Base-by-base conservation (phyloP, 2,113 vertebrate species). In the Poicephalus gulielmi region DNA sequence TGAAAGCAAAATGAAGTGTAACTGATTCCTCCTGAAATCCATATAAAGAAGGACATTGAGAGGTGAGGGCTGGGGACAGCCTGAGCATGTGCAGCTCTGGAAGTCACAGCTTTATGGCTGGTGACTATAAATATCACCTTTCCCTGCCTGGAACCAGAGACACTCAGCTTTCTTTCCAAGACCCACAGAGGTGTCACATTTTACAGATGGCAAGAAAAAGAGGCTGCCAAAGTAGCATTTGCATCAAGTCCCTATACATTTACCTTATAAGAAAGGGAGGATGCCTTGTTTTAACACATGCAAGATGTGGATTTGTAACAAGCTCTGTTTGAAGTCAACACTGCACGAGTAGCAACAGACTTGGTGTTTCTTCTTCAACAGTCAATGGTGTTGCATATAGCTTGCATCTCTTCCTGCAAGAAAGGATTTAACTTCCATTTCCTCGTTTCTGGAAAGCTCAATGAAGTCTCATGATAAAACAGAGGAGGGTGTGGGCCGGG, bases 101-200 rank as follows among this genome's bases (percentile, higher is more conserved):
- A 71, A 96, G 44, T 84, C 24, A 8, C 64, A 71, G 64, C 50
- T 95, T 94, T 84, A 60, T 60, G 57, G 64, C 63, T 88, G 68
- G 69, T 82, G 66, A 84, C 93, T 94, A 78, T 88, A 92, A 95
- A 89, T 86, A 88, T 55, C 73, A 71, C 69, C n/a, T 73, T 96
- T 94, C 86, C 78, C 52, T 78, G 31, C 73, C 80, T 95, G 64
- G 69, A 94, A 76, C 66, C 86, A 81, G 62, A 94, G 57, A 91
- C 41, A 31, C 90, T 93, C 70, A 79, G 67, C 84, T 95, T 93
- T 71, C 53, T 82, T 89, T 81, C 63, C 11, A 63, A 89, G 85
- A 59, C 60, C 77, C 49, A 53, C 57, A 77, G 49, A 92, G 20
- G 64, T 83, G 81, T 64, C 75, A 73, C 64, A 88, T 77, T 86